A percentile compares a stretch with the other conserved stretches of the same genome.
Evolutionary conservation across 2,797 vertebrate species (phyloP).

Genomic region (Argya squamiceps): DNA sequence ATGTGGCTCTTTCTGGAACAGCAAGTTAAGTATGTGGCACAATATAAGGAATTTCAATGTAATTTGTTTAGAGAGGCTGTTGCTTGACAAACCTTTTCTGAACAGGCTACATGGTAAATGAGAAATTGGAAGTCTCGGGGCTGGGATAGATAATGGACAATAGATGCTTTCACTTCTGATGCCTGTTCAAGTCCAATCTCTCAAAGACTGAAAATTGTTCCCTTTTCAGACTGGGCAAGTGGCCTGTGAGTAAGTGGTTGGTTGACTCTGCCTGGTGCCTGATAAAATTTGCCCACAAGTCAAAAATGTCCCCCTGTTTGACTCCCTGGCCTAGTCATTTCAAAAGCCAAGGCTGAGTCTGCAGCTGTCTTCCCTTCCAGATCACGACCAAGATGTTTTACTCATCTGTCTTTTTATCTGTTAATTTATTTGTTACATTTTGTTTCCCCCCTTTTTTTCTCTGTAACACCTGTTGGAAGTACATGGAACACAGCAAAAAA

Average conservation of each 20-base stretch:
- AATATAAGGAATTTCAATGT: slow-evolving; percentile 20
- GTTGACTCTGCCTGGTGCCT: slow-evolving; percentile 21
- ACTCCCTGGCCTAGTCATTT: rapidly evolving
- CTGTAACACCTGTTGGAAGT: background rate
- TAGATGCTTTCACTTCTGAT: slow-evolving; percentile 48
- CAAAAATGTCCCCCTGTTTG: background rate
- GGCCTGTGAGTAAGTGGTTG: slow-evolving; percentile 22
- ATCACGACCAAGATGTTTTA: background rate
- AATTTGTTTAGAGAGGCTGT: slow-evolving; percentile 36
- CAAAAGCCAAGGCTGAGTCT: background rate
- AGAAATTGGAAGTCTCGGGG: background rate
- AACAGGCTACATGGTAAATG: background rate
- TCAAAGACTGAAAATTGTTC: slow-evolving; percentile 28
- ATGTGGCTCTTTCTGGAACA: slow-evolving; percentile 28
- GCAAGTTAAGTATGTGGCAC: background rate
- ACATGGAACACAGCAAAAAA: background rate
- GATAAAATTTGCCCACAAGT: slow-evolving; percentile 20
- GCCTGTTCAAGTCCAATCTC: slow-evolving; percentile 16
- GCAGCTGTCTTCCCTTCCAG: background rate
- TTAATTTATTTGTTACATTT: background rate
- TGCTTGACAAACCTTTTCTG: slow-evolving; percentile 44
- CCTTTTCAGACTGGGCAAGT: slow-evolving; percentile 13
- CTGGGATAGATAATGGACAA: slow-evolving; percentile 24
- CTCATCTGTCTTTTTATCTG: background rate
- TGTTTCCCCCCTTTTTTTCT: background rate